Conservation (phyloP, 1,140 invertebrate species). For the Listronotus bonariensis region DNA sequence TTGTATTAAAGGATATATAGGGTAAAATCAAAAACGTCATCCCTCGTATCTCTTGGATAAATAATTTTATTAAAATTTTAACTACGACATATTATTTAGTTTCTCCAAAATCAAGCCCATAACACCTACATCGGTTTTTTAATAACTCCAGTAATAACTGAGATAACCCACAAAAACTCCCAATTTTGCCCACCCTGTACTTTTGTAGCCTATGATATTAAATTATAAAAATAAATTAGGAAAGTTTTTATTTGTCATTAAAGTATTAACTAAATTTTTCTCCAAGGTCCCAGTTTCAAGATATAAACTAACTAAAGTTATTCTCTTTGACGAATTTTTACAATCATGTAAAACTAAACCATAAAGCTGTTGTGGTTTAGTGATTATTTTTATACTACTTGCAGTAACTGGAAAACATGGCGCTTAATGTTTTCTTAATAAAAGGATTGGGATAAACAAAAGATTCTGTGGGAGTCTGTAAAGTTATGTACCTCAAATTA, state of each 20-base stretch:
- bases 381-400: constrained; percentile 73
- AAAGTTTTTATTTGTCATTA: constrained; percentile 63
- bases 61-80: too few species aligned
- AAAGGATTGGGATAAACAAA: constrained; percentile 45
- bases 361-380: constrained; percentile 78
- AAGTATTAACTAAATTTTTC: constrained; percentile 71
- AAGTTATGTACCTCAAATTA: constrained; percentile 43
- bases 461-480: constrained; percentile 35
- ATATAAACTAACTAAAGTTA: constrained; percentile 91
- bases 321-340: constrained; percentile 71
- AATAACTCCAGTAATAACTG: too few species aligned
- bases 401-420: constrained; percentile 75
- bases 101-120: too few species aligned
- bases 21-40: too few species aligned
- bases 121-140: too few species aligned
- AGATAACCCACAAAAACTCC: too few species aligned
- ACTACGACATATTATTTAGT: too few species aligned
- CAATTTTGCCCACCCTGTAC: too few species aligned
- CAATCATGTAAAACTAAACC: constrained; percentile 73
- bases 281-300: constrained; percentile 89
- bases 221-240: too few species aligned
- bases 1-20: too few species aligned
- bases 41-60: too few species aligned
- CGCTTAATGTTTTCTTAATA: constrained; percentile 52
- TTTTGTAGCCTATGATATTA: too few species aligned